phyloP scores from a whole-genome alignment of 2,113 vertebrate species.

The Loxodonta africana region DNA sequence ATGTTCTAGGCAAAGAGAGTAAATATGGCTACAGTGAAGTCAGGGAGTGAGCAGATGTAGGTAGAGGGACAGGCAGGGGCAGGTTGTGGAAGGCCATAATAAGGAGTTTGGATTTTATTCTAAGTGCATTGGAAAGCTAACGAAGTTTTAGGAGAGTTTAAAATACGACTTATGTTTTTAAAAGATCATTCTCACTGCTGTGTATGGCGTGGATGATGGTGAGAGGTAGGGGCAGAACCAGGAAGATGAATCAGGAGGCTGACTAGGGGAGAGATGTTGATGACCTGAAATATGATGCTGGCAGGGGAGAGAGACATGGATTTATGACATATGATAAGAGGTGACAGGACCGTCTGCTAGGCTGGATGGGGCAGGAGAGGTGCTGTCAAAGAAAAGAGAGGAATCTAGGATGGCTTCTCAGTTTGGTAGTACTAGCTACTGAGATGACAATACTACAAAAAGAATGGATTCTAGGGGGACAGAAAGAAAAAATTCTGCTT shows the following conservation, averaged over 20 bases:
- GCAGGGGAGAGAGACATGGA: neutral
- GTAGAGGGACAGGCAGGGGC: neutral
- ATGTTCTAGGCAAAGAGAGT: rapidly evolving
- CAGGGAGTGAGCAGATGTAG: neutral
- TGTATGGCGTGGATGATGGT: neutral
- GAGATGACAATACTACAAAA: neutral
- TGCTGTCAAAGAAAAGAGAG: neutral
- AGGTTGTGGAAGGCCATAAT: too few species aligned
- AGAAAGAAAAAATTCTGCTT: neutral
- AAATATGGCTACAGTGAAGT: rapidly evolving
- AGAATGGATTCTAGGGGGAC: neutral
- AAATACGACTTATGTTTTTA: neutral
- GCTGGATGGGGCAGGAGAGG: neutral
- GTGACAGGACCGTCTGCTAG: neutral
- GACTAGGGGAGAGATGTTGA: neutral
- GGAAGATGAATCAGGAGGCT: neutral
- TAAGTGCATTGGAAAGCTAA: neutral
- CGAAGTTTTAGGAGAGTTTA: neutral
- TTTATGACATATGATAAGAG: neutral
- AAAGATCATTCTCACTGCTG: neutral
- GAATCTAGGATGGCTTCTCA: too few species aligned
- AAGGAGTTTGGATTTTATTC: neutral
- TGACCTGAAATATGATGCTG: rapidly evolving
- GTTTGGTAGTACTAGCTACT: neutral
- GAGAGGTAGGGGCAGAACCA: neutral